Percentiles rank a stretch among this genome's conserved stretches.
These are phyloP conservation scores for Vanacampus margaritifer DNA, from an alignment of 2,113 vertebrate species.

Conservation along the genomic window DNA sequence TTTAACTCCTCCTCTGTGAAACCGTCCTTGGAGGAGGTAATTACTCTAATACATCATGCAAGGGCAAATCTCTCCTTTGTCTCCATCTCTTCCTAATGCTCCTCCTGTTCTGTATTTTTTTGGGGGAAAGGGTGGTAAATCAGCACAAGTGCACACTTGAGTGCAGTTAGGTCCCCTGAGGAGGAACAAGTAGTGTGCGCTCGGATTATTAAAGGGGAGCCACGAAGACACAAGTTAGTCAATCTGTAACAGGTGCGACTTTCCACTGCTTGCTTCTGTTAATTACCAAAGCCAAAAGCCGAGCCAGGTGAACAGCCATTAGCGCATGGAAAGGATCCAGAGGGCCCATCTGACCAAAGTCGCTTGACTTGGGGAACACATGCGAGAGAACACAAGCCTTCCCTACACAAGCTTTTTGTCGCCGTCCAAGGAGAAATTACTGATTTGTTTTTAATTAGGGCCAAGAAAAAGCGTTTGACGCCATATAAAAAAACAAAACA, in stretches of 20 bases:
- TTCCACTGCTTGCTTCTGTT: slow-evolving; percentile 72
- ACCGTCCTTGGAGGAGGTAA: not conserved
- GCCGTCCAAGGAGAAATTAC: not conserved
- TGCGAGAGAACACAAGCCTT: slow-evolving; percentile 14
- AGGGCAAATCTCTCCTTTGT: not conserved
- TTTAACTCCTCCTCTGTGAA: not conserved
- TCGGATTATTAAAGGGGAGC: slow-evolving; percentile 48
- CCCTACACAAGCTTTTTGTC: not conserved
- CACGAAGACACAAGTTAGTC: slow-evolving; percentile 48
- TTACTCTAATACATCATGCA: slow-evolving; percentile 7
- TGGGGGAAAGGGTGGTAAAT: slow-evolving; percentile 5
- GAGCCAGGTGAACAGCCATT: slow-evolving; percentile 65
- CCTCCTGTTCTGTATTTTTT: not conserved
- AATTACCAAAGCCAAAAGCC: slow-evolving; percentile 68
- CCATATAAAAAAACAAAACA: not conserved
- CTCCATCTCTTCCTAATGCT: not conserved
- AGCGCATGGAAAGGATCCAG: slow-evolving; percentile 64
- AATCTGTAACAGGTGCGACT: slow-evolving; percentile 67
- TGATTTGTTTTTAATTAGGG: not conserved
- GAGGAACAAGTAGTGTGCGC: slow-evolving; percentile 23
- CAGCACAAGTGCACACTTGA: slow-evolving; percentile 27
- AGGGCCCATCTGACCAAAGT: slow-evolving; percentile 46
- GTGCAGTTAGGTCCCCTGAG: slow-evolving; percentile 23
- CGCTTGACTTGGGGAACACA: not conserved
- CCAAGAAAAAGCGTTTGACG: not conserved